phyloP scores from a whole-genome alignment of 2,797 vertebrate species.

The Lacerta viridis region DNA sequence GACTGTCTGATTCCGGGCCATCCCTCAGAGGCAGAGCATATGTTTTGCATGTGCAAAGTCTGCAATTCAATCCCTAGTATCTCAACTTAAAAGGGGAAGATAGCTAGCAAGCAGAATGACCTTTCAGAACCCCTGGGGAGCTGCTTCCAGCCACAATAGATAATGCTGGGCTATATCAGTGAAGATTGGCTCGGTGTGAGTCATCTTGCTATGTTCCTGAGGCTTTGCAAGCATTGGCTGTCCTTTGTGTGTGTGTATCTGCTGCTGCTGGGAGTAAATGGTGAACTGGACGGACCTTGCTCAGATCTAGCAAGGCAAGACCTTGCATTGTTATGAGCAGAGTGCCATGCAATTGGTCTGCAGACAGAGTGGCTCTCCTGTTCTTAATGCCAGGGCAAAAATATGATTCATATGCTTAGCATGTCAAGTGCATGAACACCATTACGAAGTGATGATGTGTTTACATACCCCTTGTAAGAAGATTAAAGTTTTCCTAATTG shows the following conservation, averaged over 20 bases:
- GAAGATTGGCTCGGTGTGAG: neutral
- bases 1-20: neutral
- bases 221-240: neutral
- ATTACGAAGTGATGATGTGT: constrained; percentile 73
- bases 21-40: neutral
- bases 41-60: neutral
- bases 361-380: constrained; percentile 54
- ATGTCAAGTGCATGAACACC: constrained; percentile 68
- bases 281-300: neutral
- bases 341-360: constrained; percentile 32
- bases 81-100: neutral
- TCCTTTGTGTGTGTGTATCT: neutral
- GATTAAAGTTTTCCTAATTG: constrained; percentile 78
- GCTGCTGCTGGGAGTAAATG: constrained; percentile 2
- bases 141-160: neutral
- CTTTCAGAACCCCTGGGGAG: neutral
- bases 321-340: neutral
- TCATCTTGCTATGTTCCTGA: neutral
- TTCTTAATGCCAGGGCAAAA: constrained; percentile 64
- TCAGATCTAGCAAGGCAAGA: neutral
- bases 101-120: neutral
- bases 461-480: constrained; percentile 77
- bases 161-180: neutral
- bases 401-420: constrained; percentile 61
- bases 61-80: neutral